A percentile compares a stretch with the other conserved stretches of the same genome.
Conservation (phyloP, 2,797 vertebrate genomes). For the Sciurus carolinensis region DNA sequence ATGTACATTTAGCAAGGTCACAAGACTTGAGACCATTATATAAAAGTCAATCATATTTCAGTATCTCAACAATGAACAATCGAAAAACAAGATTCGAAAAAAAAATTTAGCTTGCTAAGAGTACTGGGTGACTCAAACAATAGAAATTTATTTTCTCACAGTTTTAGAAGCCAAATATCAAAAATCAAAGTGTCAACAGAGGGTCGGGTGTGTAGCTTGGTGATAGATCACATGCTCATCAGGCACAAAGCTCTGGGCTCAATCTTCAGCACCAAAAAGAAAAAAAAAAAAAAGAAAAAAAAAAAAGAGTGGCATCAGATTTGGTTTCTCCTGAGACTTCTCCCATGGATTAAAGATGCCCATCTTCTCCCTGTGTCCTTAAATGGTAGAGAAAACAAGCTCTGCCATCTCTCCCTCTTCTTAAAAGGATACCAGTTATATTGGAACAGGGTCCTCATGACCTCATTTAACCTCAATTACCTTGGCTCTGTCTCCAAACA, state of each 20-base stretch:
- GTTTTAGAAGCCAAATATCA: background rate
- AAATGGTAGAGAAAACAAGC: background rate
- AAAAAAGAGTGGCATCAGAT: background rate
- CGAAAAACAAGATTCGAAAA: too few relatives aligned
- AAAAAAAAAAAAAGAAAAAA: too few relatives aligned
- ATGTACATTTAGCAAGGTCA: background rate
- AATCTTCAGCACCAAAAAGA: background rate
- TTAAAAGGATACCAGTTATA: background rate
- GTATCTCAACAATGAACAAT: too few relatives aligned
- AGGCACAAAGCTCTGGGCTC: background rate
- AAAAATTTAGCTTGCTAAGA: too few relatives aligned
- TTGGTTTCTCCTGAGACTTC: background rate
- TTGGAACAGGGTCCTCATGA: background rate
- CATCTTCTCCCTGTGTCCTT: background rate
- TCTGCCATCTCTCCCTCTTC: background rate
- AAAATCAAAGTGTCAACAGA: background rate
- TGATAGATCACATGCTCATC: background rate
- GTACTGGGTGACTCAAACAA: too few relatives aligned
- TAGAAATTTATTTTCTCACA: background rate
- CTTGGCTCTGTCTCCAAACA: background rate
- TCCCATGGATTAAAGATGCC: background rate
- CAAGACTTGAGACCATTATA: background rate
- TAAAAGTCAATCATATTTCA: too few relatives aligned
- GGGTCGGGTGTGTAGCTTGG: background rate
- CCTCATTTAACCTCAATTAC: background rate